Evolutionary conservation across 2,888 invertebrate species (phyloP).

Genomic region (Lasioglossum oenotherae): DNA sequence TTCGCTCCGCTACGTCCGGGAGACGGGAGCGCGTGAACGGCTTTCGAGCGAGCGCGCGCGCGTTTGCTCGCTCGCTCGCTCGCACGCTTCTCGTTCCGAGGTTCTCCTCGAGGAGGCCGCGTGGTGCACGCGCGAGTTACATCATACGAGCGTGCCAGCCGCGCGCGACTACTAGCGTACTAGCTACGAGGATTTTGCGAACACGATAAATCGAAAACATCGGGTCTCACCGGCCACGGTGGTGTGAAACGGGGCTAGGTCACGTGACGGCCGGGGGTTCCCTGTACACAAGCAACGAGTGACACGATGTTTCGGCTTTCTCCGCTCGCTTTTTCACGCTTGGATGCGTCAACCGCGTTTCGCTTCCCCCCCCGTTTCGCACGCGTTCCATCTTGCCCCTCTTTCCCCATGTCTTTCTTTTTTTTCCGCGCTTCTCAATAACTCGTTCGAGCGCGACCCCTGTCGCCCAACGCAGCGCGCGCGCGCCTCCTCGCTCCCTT

Average conservation of each 20-base stretch:
- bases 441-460: conserved; percentile 45
- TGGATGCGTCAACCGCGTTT: not conserved
- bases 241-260: conserved; percentile 16
- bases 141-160: conserved; percentile 55
- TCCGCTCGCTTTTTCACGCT: conserved; percentile 36
- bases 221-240: not conserved
- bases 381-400: not conserved
- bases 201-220: conserved; percentile 45
- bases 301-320: conserved; percentile 35
- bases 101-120: conserved; percentile 10
- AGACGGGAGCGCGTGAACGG: conserved; percentile 53
- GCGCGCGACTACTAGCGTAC: not conserved
- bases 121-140: conserved; percentile 60
- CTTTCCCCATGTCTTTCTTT: not conserved
- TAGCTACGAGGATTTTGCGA: conserved; percentile 45
- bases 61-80: conserved; percentile 28
- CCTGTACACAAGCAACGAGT: conserved; percentile 8
- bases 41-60: conserved; percentile 35
- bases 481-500: not conserved
- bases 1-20: conserved; percentile 46
- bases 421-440: conserved; percentile 65
- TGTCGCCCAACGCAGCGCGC: not conserved
- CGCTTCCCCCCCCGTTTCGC: conserved; percentile 17
- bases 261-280: not conserved
- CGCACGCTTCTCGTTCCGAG: not conserved